Base-by-base conservation (phyloP, 1,140 invertebrate species). In the Diachasma alloeum region DNA sequence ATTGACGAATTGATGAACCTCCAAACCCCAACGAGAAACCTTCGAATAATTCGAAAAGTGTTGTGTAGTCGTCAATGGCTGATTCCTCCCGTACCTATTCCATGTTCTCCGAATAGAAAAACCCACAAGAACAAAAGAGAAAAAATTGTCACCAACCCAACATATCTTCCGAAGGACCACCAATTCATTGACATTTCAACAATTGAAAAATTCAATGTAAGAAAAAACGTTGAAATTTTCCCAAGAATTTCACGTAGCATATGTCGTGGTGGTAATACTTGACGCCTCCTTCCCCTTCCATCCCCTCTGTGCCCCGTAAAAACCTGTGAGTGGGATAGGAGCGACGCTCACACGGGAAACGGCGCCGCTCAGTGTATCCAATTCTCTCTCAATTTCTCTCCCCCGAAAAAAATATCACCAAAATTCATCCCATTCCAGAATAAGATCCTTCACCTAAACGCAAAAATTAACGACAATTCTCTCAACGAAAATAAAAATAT, bases 311-410 rank as follows among this genome's bases (percentile, higher is more conserved):
- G 10, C 24, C 0, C 15, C 24, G 59, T 63, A 1, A 63, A 63
- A 63, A 31, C 59, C 59, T 26, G 59, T 26, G 59, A 63, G 59
- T 63, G 59, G 24, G 59, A 63, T 63, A 63, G 59, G 59, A 63
- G 59, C 19, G 59, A 63, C 59, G 59, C 59, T 63, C 22, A 26
- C 59, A 63, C 59, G 24, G 22, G 1, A 63, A 63, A 63, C 59
- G 59, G 59, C 59, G 59, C 59, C 59, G 59, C 59, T 63, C 24
- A 63, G 59, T 63, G 59, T 63, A 26, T 26, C 6, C 22, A 63
- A 63, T 53, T 53, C 48, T 53, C n/a, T 46, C 48, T 53, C 48
- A 15, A 26, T 63, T 63, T 26, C 59, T 63, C 22, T 13, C 59
- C 31, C 4, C 19, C 6, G 3, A 19, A 63, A 24, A 11, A 63